phyloP scores from a whole-genome alignment of 2,797 vertebrate species.

The Parambassis ranga region DNA sequence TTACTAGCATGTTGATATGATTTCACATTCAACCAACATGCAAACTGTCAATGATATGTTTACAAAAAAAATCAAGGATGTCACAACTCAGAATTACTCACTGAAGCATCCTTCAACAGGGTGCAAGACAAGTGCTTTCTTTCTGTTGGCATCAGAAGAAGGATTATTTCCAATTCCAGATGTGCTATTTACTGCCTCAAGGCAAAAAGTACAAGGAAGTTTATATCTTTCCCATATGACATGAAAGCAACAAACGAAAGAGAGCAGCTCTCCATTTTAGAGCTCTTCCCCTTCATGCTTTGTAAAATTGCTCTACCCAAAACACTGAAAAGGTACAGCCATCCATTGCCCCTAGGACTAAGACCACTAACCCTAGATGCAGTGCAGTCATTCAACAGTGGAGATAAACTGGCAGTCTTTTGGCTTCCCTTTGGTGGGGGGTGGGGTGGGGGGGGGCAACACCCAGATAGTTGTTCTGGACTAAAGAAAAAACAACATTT shows the following conservation, averaged over 20 bases:
- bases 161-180: not conserved
- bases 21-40: slow-evolving; percentile 47
- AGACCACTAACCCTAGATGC: too few species aligned
- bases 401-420: not conserved
- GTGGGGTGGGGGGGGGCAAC: too few species aligned
- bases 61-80: too few species aligned
- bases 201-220: not conserved
- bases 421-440: not conserved
- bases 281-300: slow-evolving; percentile 29
- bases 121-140: not conserved
- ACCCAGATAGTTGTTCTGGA: not conserved
- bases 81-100: not conserved
- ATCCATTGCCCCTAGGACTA: not conserved
- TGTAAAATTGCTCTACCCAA: slow-evolving; percentile 19
- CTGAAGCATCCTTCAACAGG: not conserved
- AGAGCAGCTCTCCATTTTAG: slow-evolving; percentile 53
- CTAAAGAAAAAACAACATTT: slow-evolving; percentile 22
- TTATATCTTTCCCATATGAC: slow-evolving; percentile 44
- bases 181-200: not conserved
- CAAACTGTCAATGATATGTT: not conserved
- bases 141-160: not conserved
- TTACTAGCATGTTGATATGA: too few species aligned
- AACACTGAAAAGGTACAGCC: slow-evolving; percentile 26
- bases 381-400: not conserved
- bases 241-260: slow-evolving; percentile 52